These are phyloP conservation scores for Trichomycterus rosablanca DNA, from an alignment of 2,113 vertebrate genomes.

Conservation along the genomic window DNA sequence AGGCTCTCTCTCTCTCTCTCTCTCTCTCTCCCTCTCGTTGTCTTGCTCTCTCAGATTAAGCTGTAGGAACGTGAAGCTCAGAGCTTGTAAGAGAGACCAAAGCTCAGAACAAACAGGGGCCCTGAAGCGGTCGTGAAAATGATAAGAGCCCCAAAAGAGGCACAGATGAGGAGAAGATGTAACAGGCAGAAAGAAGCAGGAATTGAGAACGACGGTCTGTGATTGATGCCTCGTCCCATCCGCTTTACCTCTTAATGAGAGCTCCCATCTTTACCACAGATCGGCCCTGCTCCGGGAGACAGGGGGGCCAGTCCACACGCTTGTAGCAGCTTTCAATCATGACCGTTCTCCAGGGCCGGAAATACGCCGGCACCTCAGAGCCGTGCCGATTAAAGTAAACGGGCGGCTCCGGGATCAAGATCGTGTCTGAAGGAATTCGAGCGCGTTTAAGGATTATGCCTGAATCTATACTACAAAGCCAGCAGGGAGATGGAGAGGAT, in stretches of 20 bases:
- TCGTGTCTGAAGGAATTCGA: constrained; percentile 67
- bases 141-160: constrained; percentile 69
- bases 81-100: constrained; percentile 80
- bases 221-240: constrained; percentile 71
- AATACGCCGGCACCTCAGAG: constrained; percentile 28
- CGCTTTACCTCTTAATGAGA: constrained; percentile 80
- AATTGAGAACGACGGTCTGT: constrained; percentile 59
- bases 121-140: constrained; percentile 85
- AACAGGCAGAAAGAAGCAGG: constrained; percentile 66
- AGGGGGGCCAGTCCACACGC: constrained; percentile 53
- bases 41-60: too few species aligned
- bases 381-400: constrained; percentile 69
- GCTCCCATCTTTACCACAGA: constrained; percentile 59
- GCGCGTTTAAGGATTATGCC: constrained; percentile 67
- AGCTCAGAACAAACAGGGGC: constrained; percentile 87
- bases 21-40: too few species aligned
- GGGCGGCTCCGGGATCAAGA: constrained; percentile 69
- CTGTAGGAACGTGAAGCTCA: constrained; percentile 76
- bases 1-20: too few species aligned
- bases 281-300: constrained; percentile 49
- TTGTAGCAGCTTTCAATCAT: constrained; percentile 66
- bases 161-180: constrained; percentile 59
- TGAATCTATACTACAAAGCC: constrained; percentile 58
- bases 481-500: constrained; percentile 46
- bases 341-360: constrained; percentile 51